phyloP scores from a whole-genome alignment of 2,888 invertebrate genomes.

The Melanostoma scalare region DNA sequence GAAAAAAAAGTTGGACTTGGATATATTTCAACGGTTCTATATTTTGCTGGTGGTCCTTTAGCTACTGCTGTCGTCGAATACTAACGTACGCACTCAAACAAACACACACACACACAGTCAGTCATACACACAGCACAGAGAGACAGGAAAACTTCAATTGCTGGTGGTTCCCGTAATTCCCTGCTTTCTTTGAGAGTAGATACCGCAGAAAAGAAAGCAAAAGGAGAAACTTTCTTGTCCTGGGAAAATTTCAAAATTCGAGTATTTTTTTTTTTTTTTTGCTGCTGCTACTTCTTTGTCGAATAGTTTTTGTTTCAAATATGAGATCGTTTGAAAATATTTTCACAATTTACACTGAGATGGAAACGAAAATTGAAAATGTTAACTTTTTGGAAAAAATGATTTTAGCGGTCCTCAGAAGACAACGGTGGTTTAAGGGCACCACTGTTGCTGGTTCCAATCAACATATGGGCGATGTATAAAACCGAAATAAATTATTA shows the following conservation, averaged over 20 bases:
- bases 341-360: conserved; percentile 16
- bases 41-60: conserved; percentile 56
- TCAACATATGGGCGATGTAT: conserved; percentile 64
- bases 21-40: conserved; percentile 48
- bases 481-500: conserved; percentile 29
- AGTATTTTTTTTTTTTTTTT: conserved; percentile 16
- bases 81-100: conserved; percentile 56
- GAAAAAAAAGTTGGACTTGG: conserved; percentile 15
- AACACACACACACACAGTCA: conserved; percentile 29
- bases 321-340: conserved; percentile 23
- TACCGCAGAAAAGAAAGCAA: conserved; percentile 67
- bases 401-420: not conserved
- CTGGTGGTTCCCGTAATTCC: conserved; percentile 70
- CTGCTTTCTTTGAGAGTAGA: conserved; percentile 72
- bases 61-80: conserved; percentile 46
- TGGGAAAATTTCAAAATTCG: conserved; percentile 66
- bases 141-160: conserved; percentile 67
- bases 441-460: conserved; percentile 65
- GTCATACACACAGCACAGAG: conserved; percentile 33
- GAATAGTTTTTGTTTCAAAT: conserved; percentile 30
- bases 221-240: conserved; percentile 69
- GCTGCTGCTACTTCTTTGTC: conserved; percentile 2
- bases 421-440: conserved; percentile 11
- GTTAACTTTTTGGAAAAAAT: not conserved
- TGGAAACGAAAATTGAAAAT: conserved; percentile 17